Evolutionary conservation across 2,797 vertebrate species (phyloP), one percentile per base, ranked within the genome.

Genomic region (Champsocephalus gunnari): DNA sequence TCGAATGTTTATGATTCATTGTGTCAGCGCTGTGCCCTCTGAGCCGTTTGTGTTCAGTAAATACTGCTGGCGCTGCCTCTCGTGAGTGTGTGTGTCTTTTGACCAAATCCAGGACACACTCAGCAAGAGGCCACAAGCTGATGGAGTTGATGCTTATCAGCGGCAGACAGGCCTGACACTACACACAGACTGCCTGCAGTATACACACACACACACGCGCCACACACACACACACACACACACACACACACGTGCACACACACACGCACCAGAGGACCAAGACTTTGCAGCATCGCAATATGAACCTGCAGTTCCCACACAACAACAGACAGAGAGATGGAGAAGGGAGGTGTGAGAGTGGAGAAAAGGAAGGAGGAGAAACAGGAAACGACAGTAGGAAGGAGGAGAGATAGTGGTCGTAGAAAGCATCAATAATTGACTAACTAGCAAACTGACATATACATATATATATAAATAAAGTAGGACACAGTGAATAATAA

Each of bases 391-490:
- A 70, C 50, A 54, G 51, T 21, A 34, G 19, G n/a, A 60, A 49
- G 34, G 32, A 49, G 34, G 32, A 56, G 71, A 69, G 53, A 69
- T 1, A 24, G 55, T 57, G 62, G 75, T 68, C 72, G 73, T 57
- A 68, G 73, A 86, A 80, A 72, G 43, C 87, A 89, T 92, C 80
- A 91, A 88, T 92, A 84, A 91, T 88, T 88, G 79, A 92, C 88
- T 82, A 55, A 71, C 43, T 66, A 70, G 61, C 68, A 81, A 55
- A 84, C 67, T 14, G 9, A 50, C 59, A 43, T 53, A 28, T 28
- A 28, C 4, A 28, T 28, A 28, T 28, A 28, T 28, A 28, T 28
- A 28, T 5, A 28, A 5, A 28, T 5, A 5, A 5, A 28, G 28
- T 28, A 28, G 28, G 4, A 28, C 28, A 28, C 28, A 59, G 54